These are phyloP conservation scores for Benitochromis conjunctus DNA, from an alignment of 2,113 vertebrate genomes.

Conservation along the genomic window DNA sequence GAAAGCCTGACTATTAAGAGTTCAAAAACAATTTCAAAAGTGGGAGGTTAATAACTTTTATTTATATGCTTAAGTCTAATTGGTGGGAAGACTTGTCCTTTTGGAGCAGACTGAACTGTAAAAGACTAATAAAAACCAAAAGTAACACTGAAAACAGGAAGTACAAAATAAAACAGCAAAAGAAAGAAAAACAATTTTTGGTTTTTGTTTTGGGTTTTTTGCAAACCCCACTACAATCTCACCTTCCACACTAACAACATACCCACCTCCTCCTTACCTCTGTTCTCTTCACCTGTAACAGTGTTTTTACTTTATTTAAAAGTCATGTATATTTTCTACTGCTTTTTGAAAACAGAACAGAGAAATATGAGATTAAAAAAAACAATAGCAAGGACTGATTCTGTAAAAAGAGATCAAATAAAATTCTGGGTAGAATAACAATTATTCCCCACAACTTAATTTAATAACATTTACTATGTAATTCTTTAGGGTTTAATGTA, in stretches of 20 bases:
- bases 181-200: background rate
- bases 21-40: background rate
- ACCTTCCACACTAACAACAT: background rate
- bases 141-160: background rate
- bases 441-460: background rate
- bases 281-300: background rate
- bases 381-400: background rate
- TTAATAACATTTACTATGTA: background rate
- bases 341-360: background rate
- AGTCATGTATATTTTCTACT: rapidly evolving
- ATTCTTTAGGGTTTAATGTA: no score
- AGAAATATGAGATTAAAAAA: background rate
- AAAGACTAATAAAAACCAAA: background rate
- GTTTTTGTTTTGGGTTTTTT: no score
- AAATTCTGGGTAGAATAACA: background rate
- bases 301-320: background rate
- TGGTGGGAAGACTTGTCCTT: background rate
- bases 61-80: background rate
- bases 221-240: no score
- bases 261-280: rapidly evolving
- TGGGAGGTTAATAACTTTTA: background rate
- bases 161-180: background rate
- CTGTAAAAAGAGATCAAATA: background rate
- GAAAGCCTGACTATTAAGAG: background rate
- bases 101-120: rapidly evolving